Percentiles rank a stretch among this genome's conserved stretches.
phyloP scores from a whole-genome alignment of 2,888 invertebrate species.

The Andricus quercusramuli region DNA sequence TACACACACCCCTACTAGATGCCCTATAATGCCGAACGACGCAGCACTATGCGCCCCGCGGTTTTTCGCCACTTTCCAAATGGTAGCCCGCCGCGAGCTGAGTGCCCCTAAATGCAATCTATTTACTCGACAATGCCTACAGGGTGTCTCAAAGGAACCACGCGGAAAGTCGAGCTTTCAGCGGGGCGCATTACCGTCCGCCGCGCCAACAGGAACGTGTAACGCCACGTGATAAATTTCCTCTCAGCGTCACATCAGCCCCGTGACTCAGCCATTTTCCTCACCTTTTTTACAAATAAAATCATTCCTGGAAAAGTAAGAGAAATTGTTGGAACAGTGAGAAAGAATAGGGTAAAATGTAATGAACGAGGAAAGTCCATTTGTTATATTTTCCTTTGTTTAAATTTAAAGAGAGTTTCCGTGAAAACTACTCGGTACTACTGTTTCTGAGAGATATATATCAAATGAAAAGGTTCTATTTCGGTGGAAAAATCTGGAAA shows the following conservation, averaged over 20 bases:
- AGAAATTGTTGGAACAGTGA: conserved; percentile 18
- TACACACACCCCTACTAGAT: neutral
- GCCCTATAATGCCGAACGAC: conserved; percentile 46
- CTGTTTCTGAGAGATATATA: too few species aligned
- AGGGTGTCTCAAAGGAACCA: conserved; percentile 56
- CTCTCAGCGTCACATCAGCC: conserved; percentile 24
- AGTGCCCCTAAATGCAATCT: conserved; percentile 73
- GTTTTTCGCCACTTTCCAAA: conserved; percentile 69
- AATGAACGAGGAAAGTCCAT: neutral
- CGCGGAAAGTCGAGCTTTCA: conserved; percentile 52
- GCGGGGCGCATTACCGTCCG: conserved; percentile 51
- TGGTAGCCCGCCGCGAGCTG: conserved; percentile 71
- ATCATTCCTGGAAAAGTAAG: conserved; percentile 21
- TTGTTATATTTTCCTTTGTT: neutral
- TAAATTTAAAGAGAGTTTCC: neutral
- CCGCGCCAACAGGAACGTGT: conserved; percentile 52
- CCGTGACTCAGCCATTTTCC: conserved; percentile 36
- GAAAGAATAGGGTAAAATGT: neutral
- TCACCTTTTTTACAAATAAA: conserved; percentile 7
- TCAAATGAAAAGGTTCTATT: too few species aligned
- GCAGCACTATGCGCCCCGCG: conserved; percentile 66
- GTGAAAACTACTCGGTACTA: too few species aligned
- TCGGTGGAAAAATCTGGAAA: too few species aligned
- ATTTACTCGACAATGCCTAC: conserved; percentile 67
- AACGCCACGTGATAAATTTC: conserved; percentile 46